These are phyloP conservation scores for Listronotus oregonensis DNA, from an alignment of 1,140 invertebrate genomes.

Conservation along the genomic window DNA sequence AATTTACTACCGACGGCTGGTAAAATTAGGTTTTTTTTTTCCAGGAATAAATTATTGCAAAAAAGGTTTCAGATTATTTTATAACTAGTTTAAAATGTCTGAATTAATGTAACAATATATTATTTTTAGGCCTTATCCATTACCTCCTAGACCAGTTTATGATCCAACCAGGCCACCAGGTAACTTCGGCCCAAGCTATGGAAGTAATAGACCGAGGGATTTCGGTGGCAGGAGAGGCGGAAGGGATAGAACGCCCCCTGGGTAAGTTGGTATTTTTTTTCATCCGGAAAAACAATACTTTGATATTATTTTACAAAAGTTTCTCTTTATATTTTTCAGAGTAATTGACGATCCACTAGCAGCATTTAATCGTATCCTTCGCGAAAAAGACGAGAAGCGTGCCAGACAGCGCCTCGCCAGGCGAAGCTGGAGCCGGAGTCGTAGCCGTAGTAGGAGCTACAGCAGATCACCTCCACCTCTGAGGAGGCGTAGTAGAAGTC, in stretches of 20 bases:
- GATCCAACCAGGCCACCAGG: constrained; percentile 47
- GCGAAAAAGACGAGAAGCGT: constrained; percentile 79
- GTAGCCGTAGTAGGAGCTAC: constrained; percentile 58
- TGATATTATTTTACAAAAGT: too few species aligned
- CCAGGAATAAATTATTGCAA: too few species aligned
- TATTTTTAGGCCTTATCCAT: constrained; percentile 42
- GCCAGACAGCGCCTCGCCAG: constrained; percentile 64
- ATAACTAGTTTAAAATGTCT: too few species aligned
- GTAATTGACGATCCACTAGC: constrained; percentile 82
- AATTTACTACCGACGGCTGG: constrained; percentile 6
- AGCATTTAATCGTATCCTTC: constrained; percentile 82
- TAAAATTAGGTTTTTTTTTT: too few species aligned
- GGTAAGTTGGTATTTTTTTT: constrained; percentile 40
- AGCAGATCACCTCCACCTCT: constrained; percentile 58
- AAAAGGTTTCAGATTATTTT: too few species aligned
- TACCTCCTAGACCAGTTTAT: constrained; percentile 46
- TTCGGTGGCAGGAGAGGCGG: constrained; percentile 51
- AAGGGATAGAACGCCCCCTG: constrained; percentile 53
- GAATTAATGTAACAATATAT: too few species aligned
- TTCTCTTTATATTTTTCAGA: too few species aligned
- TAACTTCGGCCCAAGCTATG: constrained; percentile 45
- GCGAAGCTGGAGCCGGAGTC: constrained; percentile 56
- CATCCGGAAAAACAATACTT: not conserved
- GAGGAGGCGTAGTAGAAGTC: constrained; percentile 45
- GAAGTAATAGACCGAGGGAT: constrained; percentile 51